Evolutionary conservation across 1,140 invertebrate species (phyloP).

Genomic region (Coptotermes formosanus): DNA sequence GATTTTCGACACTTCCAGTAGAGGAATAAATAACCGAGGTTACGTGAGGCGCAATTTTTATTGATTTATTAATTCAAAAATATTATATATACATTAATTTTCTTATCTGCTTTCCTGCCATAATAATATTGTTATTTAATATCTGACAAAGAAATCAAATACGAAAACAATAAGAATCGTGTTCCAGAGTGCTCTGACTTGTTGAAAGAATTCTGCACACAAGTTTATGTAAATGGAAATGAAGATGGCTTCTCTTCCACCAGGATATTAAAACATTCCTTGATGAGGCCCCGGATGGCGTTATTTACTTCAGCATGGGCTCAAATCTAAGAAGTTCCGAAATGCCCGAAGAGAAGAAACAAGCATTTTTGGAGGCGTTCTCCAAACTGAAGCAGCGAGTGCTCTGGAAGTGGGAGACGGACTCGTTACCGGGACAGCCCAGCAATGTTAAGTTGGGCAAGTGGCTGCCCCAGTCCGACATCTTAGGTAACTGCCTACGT

Average conservation of each 20-base stretch:
- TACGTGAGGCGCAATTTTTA: no score
- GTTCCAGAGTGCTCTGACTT: no score
- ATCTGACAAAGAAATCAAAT: no score
- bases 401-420: constrained; percentile 44
- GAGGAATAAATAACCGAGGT: no score
- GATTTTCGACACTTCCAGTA: no score
- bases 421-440: constrained; percentile 37
- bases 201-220: no score
- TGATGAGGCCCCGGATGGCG: constrained; percentile 49
- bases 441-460: constrained; percentile 44
- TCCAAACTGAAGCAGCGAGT: constrained; percentile 53
- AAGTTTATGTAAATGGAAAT: not conserved
- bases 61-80: no score
- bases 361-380: constrained; percentile 55
- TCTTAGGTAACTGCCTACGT: constrained; percentile 38
- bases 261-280: constrained; percentile 40
- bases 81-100: no score
- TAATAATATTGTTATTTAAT: no score
- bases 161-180: no score
- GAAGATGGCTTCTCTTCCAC: not conserved
- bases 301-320: constrained; percentile 59
- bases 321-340: constrained; percentile 55
- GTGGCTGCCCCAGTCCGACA: constrained; percentile 48
- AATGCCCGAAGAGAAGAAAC: constrained; percentile 51
- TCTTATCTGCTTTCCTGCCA: no score